Conservation (phyloP, 2,888 invertebrate species). For the Polyommatus icarus region DNA sequence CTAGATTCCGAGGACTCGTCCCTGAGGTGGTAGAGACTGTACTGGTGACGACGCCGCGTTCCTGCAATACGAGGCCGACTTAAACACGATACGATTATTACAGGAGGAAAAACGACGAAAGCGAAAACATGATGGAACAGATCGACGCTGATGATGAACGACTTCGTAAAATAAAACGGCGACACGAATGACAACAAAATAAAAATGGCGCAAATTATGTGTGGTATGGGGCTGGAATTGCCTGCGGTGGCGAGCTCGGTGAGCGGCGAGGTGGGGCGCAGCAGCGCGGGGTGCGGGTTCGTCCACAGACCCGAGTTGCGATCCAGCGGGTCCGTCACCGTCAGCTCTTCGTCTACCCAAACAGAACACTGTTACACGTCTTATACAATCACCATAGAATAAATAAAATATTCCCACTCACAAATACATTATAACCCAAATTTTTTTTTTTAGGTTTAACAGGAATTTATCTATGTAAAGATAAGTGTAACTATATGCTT, state of each 20-base stretch:
- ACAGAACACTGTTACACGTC: constrained; percentile 26
- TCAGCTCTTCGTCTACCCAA: constrained; percentile 53
- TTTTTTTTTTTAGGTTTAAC: background rate
- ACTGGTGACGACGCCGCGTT: constrained; percentile 59
- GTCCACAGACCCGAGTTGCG: constrained; percentile 74
- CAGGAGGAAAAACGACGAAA: constrained; percentile 33
- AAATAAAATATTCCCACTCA: background rate
- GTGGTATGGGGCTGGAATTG: constrained; percentile 45
- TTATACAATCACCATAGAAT: background rate
- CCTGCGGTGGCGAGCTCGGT: constrained; percentile 76
- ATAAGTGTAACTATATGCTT: background rate
- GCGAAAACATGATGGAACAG: constrained; percentile 32
- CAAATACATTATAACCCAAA: background rate
- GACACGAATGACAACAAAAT: constrained; percentile 35
- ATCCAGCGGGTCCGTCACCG: constrained; percentile 61
- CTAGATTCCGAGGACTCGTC: constrained; percentile 72
- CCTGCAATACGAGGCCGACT: constrained; percentile 60
- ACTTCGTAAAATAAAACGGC: constrained; percentile 27
- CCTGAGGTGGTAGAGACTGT: constrained; percentile 56
- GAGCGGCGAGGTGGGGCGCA: constrained; percentile 65
- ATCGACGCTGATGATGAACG: constrained; percentile 29
- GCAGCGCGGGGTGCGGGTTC: constrained; percentile 70
- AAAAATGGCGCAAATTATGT: constrained; percentile 37
- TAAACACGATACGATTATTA: constrained; percentile 39
- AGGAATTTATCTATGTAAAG: background rate